Evolutionary conservation across 2,888 invertebrate species (phyloP), one percentile per base, ranked within the genome.

Genomic region (Polydrusus pterygomalis): DNA sequence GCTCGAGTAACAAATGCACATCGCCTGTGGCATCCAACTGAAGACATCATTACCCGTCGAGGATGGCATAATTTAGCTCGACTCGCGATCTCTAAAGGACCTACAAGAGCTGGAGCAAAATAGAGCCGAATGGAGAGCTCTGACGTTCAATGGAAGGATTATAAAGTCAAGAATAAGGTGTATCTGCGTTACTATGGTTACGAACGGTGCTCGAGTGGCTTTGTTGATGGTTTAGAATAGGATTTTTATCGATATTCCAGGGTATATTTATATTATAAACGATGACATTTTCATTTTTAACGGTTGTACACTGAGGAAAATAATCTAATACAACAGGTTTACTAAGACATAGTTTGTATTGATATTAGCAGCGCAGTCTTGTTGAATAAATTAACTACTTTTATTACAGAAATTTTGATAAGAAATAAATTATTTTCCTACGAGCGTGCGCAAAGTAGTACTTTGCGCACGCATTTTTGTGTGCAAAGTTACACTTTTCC

Each of bases 11-110:
- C 67, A 67, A 73, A 49, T 73, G 73, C 67, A 51, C 73, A 73
- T 65, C 73, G 65, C 73, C 60, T 5, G 56, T 49, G 65, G 67
- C 67, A 60, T 34, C 65, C 18, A 20, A 56, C 49, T 54, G 67
- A 73, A 56, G 73, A 73, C 73, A 60, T 73, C 73, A 73, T 73
- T 73, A 73, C 64, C 73, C 47, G 64, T 64, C 64, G 43, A 71
- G 71, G 54, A 71, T 64, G 64, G 63, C 73, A 56, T 67, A 73
- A 73, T 73, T 73, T 67, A 58, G 67, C 73, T 56, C 58, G 58
- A 73, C 54, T 69, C 43, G 60, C 60, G 58, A 69, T 25, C 45
- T 64, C 25, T 71, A 45, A 30, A 71, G 71, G 63, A 62, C 40
- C 63, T 30, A 30, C 40, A 30, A 43, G 64, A 43, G 64, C 54